Evolutionary conservation across 2,113 vertebrate species (phyloP).

Genomic region (Thalassoma bifasciatum): DNA sequence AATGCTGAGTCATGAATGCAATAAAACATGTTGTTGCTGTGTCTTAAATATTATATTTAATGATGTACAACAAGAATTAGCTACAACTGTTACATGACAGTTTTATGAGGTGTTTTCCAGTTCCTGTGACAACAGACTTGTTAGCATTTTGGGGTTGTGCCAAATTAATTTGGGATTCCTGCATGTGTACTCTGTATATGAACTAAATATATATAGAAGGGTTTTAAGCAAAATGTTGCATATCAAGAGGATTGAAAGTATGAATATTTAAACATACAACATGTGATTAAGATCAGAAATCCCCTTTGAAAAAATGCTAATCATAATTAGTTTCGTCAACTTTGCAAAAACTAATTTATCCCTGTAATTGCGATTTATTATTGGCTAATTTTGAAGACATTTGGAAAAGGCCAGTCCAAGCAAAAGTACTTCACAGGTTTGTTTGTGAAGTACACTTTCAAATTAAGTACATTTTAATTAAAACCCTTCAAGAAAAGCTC

Average conservation of each 20-base stretch:
- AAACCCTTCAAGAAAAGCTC: background rate
- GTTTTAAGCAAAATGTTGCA: slow-evolving; percentile 2
- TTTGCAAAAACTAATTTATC: background rate
- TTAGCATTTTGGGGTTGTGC: background rate
- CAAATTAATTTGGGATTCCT: background rate
- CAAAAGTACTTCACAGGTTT: background rate
- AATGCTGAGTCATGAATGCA: slow-evolving; percentile 45
- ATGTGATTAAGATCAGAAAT: no score
- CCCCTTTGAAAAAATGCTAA: no score
- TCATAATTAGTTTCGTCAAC: background rate
- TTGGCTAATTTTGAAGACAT: background rate
- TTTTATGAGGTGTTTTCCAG: background rate
- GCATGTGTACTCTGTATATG: background rate
- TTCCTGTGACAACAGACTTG: background rate
- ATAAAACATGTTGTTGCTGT: slow-evolving; percentile 33
- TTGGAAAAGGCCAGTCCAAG: background rate
- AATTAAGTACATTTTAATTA: background rate
- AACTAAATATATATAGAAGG: slow-evolving; percentile 5
- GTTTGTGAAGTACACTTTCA: background rate
- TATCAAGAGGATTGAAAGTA: background rate
- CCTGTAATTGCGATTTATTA: background rate
- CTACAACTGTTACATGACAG: background rate
- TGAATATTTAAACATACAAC: no score
- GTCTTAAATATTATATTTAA: background rate
- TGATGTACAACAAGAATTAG: background rate